Conservation (phyloP, 2,797 vertebrate genomes). For the Sarcophilus harrisii region DNA sequence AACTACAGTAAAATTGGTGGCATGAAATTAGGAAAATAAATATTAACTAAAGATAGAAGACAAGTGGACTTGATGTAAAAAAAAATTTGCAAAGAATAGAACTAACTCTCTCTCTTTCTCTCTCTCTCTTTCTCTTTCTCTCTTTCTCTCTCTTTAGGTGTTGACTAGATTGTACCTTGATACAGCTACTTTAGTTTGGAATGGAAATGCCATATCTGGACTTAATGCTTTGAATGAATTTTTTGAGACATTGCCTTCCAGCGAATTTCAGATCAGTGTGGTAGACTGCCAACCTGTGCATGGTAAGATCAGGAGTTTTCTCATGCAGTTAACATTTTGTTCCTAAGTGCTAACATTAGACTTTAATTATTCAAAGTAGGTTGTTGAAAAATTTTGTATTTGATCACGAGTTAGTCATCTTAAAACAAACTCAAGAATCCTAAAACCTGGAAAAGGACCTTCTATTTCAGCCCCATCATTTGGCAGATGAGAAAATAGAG, state of each 20-base stretch:
- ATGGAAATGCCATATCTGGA: constrained; percentile 93
- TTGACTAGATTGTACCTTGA: constrained; percentile 95
- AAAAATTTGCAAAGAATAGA: constrained; percentile 28
- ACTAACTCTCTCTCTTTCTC: neutral
- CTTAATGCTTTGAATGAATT: constrained; percentile 92
- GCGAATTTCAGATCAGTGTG: constrained; percentile 94
- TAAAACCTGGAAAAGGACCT: neutral
- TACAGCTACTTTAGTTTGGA: constrained; percentile 96
- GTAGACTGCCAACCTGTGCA: constrained; percentile 98
- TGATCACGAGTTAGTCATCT: neutral
- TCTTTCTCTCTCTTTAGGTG: constrained; percentile 30
- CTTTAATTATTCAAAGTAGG: neutral
- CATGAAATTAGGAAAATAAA: neutral
- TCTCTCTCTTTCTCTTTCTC: no score
- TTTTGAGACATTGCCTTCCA: constrained; percentile 95
- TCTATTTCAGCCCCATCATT: neutral
- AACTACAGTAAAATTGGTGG: neutral
- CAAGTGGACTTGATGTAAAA: constrained; percentile 7
- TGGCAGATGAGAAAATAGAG: neutral
- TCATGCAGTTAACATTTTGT: neutral
- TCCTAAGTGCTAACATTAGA: neutral
- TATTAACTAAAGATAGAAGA: neutral
- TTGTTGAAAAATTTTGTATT: neutral
- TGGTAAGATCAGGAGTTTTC: constrained; percentile 78
- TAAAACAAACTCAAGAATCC: neutral